Percentiles rank a stretch among this genome's conserved stretches.
Evolutionary conservation across 2,888 invertebrate genomes (phyloP).

Genomic region (Seira ritae): DNA sequence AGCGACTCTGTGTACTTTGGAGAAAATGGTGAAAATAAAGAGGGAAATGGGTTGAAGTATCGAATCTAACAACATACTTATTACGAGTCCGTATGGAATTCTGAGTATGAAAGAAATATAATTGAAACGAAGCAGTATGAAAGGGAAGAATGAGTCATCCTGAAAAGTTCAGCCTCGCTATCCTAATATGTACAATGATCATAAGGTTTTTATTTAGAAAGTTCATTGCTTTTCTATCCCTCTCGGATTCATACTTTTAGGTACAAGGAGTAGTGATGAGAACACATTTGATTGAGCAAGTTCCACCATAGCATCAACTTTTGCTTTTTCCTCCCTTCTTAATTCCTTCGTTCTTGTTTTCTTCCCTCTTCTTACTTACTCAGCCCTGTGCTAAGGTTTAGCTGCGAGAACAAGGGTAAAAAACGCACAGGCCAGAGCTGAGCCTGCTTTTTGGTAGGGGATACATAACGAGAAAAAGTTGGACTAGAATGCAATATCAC

Average conservation of each 20-base stretch:
- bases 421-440: not conserved
- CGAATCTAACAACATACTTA: too few relatives aligned
- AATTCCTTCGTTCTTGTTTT: not conserved
- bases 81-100: constrained; percentile 8
- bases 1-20: too few relatives aligned
- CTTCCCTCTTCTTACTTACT: constrained; percentile 7
- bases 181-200: not conserved
- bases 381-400: not conserved
- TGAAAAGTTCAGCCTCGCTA: constrained; percentile 27
- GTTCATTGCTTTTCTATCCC: not conserved
- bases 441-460: not conserved
- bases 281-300: not conserved
- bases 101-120: constrained; percentile 12
- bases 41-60: constrained; percentile 4
- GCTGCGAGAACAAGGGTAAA: constrained; percentile 1
- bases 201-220: not conserved
- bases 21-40: constrained; percentile 3
- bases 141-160: constrained; percentile 51
- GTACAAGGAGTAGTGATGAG: not conserved
- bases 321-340: constrained; percentile 26
- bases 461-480: not conserved
- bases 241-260: constrained; percentile 5
- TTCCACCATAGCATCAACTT: not conserved
- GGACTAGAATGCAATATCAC: too few relatives aligned
- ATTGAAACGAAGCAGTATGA: constrained; percentile 12